These are phyloP conservation scores for Sebastes cheni DNA, from an alignment of 2,797 vertebrate genomes.

Conservation along the genomic window DNA sequence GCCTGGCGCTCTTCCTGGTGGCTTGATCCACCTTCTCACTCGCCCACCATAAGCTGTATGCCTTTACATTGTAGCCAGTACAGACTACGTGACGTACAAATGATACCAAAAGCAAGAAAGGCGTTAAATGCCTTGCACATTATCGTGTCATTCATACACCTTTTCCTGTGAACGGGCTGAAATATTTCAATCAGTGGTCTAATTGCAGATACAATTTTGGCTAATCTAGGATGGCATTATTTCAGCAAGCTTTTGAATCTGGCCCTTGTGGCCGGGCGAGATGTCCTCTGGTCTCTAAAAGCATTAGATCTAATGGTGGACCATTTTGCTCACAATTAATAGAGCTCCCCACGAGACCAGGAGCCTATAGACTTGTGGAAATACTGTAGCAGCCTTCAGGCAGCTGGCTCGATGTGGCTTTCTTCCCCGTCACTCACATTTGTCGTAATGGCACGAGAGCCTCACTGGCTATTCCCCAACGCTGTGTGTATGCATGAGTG, in stretches of 20 bases:
- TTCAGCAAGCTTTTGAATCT: slow-evolving; percentile 57
- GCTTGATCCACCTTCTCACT: too few species aligned
- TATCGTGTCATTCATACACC: too few species aligned
- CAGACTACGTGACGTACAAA: too few species aligned
- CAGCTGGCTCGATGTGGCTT: slow-evolving; percentile 79
- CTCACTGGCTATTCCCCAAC: slow-evolving; percentile 83
- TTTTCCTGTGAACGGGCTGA: too few species aligned
- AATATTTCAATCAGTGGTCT: background rate
- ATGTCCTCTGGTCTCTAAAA: slow-evolving; percentile 73
- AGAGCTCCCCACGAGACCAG: slow-evolving; percentile 77
- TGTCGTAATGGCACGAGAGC: slow-evolving; percentile 81
- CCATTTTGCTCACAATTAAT: slow-evolving; percentile 83
- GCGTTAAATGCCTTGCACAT: too few species aligned
- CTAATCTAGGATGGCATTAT: slow-evolving; percentile 46
- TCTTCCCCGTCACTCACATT: slow-evolving; percentile 85
- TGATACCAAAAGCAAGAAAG: rapidly evolving
- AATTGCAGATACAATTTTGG: background rate
- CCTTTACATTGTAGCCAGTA: too few species aligned
- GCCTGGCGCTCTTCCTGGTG: too few species aligned
- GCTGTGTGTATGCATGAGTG: slow-evolving; percentile 73
- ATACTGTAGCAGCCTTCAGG: slow-evolving; percentile 81
- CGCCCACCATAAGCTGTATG: too few species aligned
- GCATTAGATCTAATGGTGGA: slow-evolving; percentile 78
- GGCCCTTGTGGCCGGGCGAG: slow-evolving; percentile 52
- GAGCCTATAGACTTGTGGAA: slow-evolving; percentile 82